phyloP scores from a whole-genome alignment of 1,140 invertebrate species.

The Caerostris darwini region DNA sequence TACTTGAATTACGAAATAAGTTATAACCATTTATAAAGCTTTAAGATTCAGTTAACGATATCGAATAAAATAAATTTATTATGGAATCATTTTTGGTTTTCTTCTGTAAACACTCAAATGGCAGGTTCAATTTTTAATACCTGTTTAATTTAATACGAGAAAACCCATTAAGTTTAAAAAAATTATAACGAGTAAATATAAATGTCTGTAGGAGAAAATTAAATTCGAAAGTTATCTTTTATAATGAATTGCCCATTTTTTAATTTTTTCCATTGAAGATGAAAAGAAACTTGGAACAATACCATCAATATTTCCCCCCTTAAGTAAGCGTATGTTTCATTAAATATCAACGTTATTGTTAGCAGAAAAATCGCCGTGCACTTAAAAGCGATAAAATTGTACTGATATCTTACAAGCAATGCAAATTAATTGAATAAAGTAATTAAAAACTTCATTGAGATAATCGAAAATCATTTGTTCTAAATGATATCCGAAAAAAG shows the following conservation, averaged over 20 bases:
- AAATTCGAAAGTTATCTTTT: not conserved
- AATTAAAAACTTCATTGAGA: conserved; percentile 37
- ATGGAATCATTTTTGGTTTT: too few relatives aligned
- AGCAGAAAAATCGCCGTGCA: not conserved
- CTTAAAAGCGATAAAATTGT: conserved; percentile 23
- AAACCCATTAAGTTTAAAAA: not conserved
- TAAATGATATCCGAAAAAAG: not conserved
- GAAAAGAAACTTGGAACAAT: not conserved
- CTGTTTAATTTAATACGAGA: too few relatives aligned
- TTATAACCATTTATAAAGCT: too few relatives aligned
- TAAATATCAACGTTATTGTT: not conserved
- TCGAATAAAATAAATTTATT: too few relatives aligned
- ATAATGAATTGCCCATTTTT: not conserved
- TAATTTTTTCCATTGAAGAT: not conserved
- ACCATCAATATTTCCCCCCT: not conserved
- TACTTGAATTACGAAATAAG: too few relatives aligned
- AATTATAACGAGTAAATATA: not conserved
- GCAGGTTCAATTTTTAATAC: too few relatives aligned
- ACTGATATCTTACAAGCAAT: not conserved
- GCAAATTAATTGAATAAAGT: conserved; percentile 40
- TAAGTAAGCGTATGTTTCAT: not conserved
- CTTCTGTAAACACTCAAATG: too few relatives aligned
- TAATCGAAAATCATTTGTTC: conserved; percentile 40
- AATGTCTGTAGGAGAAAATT: not conserved
- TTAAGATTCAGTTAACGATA: too few relatives aligned